These are phyloP conservation scores for Dromococcyx pavoninus DNA, from an alignment of 2,797 vertebrate species.

Conservation along the genomic window DNA sequence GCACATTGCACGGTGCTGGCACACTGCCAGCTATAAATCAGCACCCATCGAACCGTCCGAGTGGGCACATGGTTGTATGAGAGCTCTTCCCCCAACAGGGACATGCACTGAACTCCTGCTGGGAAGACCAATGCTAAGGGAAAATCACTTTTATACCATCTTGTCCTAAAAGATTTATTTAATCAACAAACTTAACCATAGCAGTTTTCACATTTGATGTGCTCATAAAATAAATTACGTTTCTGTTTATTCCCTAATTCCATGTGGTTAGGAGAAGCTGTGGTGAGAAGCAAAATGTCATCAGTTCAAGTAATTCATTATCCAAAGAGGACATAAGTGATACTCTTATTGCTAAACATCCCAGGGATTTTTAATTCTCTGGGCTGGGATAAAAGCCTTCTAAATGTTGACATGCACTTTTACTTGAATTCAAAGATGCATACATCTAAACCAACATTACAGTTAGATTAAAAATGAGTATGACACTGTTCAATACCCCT, in stretches of 20 bases:
- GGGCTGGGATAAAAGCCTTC: neutral
- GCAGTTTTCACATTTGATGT: neutral
- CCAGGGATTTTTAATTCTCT: neutral
- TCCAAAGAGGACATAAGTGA: neutral
- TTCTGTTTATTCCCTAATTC: neutral
- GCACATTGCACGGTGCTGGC: conserved; percentile 14
- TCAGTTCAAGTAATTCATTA: neutral
- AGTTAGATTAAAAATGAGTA: neutral
- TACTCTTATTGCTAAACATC: neutral
- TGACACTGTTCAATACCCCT: neutral
- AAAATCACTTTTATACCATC: accelerated
- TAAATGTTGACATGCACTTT: neutral
- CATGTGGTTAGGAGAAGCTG: neutral
- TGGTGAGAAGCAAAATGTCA: neutral
- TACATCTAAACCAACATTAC: neutral
- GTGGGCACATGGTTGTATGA: conserved; percentile 41
- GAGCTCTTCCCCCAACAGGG: neutral
- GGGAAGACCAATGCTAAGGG: neutral
- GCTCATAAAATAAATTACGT: neutral
- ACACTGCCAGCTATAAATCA: conserved; percentile 73
- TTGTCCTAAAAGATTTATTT: neutral
- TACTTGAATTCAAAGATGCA: neutral
- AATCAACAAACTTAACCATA: neutral
- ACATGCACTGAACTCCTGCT: neutral
- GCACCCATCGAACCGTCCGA: conserved; percentile 22